Conservation (phyloP, 1,140 invertebrate species). For the Hormaphis cornu region DNA sequence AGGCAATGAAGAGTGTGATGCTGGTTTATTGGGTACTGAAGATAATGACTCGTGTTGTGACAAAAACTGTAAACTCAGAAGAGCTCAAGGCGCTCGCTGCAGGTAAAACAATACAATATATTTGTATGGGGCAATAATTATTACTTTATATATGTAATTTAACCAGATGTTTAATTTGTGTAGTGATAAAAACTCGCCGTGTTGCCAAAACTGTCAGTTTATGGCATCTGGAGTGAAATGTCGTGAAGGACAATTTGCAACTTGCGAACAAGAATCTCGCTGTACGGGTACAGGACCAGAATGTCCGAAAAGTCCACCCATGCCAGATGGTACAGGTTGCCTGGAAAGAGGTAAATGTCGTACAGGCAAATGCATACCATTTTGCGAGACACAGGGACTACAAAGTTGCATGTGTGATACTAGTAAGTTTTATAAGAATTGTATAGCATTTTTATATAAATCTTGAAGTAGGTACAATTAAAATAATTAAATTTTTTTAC, state of each 20-base stretch:
- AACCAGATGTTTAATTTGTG: slow-evolving; percentile 38
- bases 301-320: slow-evolving; percentile 72
- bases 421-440: slow-evolving; percentile 49
- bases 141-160: background rate
- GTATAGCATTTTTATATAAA: background rate
- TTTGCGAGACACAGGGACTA: slow-evolving; percentile 82
- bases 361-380: slow-evolving; percentile 77
- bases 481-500: slow-evolving; percentile 35
- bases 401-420: slow-evolving; percentile 93
- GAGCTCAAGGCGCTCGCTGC: slow-evolving; percentile 71
- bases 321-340: slow-evolving; percentile 76
- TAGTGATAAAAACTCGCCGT: slow-evolving; percentile 89
- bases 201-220: slow-evolving; percentile 80
- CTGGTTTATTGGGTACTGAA: slow-evolving; percentile 80
- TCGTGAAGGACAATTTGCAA: slow-evolving; percentile 74
- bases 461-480: background rate
- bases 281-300: slow-evolving; percentile 63
- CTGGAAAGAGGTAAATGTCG: slow-evolving; percentile 79
- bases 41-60: slow-evolving; percentile 87
- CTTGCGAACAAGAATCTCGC: slow-evolving; percentile 78
- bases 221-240: slow-evolving; percentile 72
- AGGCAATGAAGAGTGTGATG: slow-evolving; percentile 89
- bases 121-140: background rate
- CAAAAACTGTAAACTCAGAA: slow-evolving; percentile 78
- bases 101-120: slow-evolving; percentile 46